Evolutionary conservation across 2,888 invertebrate genomes (phyloP), one percentile per base, ranked within the genome.

Genomic region (Folsomia manolachei): DNA sequence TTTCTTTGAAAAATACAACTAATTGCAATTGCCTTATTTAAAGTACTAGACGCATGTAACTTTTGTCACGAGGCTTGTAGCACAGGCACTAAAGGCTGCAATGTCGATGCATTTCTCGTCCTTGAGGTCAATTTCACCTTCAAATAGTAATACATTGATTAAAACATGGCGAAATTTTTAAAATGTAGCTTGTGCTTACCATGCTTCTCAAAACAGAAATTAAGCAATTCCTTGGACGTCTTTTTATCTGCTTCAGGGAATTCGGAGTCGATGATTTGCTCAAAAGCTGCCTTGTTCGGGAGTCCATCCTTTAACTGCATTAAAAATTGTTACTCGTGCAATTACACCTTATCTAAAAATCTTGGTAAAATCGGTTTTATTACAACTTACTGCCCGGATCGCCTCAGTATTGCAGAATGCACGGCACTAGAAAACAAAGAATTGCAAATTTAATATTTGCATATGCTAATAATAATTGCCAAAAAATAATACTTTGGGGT

Each of bases 71-170:
- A 76, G 72, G n/a, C 74, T 76, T 2, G 74, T 76, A 24, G 74
- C 76, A 66, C 76, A 76, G 21, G 63, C 61, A 60, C 74, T 76
- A 25, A 74, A 76, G 14, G 72, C 72, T 23, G 76, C 76, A n/a
- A 73, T 70, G 7, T 56, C 51, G 14, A 63, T 25, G 52, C 76
- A 76, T n/a, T 71, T 71, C 52, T 71, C 62, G 27, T 76, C 76
- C 52, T 62, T 66, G 27, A 70, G 64, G 66, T 74, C 74, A 63
- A 76, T 72, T 2, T 68, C 71, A 51, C 56, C 74, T 72, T 1
- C 27, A 52, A 27, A 52, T 56, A n/a, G n/a, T 19, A 63, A 27
- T 23, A 23, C 14, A 63, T 63, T 24, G n/a, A n/a, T n/a, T n/a
- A 24, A 24, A 24, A 63, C 7, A 69, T 39, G 24, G 7, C 25